Evolutionary conservation across 2,888 invertebrate species (phyloP), one percentile per base, ranked within the genome.

Genomic region (Sarcophaga variegata): DNA sequence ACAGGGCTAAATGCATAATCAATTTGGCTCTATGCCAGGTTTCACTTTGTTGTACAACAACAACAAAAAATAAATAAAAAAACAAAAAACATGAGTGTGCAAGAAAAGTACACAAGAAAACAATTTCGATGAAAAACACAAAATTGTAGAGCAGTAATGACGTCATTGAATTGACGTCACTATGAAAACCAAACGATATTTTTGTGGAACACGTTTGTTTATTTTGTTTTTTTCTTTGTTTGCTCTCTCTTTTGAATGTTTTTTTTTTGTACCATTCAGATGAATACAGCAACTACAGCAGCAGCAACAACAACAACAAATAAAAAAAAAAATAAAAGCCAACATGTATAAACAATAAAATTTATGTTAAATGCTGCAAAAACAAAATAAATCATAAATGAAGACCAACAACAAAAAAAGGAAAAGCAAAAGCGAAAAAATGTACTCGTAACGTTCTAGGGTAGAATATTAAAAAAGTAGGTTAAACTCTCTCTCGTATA

Each of bases 161-260:
- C 87, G 87, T 84, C 87, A 84, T 79, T 81, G 78, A 70, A 87
- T 84, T 87, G 84, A 84, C 87, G 87, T 87, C 87, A 87, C 76
- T 62, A 63, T 37, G 62, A 62, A 62, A 69, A 14, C 20, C 17
- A 54, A 54, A 54, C 17, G 17, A 54, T 17, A 54, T 12, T 54
- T 17, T 17, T 14, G 12, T 54, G 17, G 54, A 54, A 54, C 54
- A 54, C 17, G 54, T 54, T 54, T 54, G 54, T 54, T 54, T 17
- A 14, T 17, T 54, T 54, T 67, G 11, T 67, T n/a, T 67, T 5
- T 67, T 1, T 37, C 5, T 27, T 25, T 14, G 8, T 27, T 17
- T 20, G 1, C 67, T 37, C 6, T 0, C 4, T 27, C 27, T 27
- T 27, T 27, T 5, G 0, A 27, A 0, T 37, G 37, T 37, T 37